Conservation (phyloP, 1,140 invertebrate species). For the Cataglyphis hispanica region DNA sequence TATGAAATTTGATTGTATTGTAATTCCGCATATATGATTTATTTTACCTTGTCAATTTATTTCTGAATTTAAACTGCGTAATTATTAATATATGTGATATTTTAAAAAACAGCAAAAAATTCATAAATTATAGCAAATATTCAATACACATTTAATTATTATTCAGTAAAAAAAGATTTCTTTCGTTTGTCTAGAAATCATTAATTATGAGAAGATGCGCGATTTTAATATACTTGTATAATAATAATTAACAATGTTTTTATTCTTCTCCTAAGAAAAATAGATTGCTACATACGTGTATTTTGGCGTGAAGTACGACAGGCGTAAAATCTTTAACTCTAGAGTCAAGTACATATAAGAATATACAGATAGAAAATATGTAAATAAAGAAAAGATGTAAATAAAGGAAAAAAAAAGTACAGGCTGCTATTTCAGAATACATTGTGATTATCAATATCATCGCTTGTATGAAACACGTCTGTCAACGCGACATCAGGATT, state of each 20-base stretch:
- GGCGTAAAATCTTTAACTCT: neutral
- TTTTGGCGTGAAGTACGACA: neutral
- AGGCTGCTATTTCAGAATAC: neutral
- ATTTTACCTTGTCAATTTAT: neutral
- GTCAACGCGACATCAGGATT: neutral
- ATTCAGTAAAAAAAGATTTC: neutral
- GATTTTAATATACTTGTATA: neutral
- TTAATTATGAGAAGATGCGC: neutral
- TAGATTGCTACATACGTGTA: neutral
- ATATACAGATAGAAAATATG: neutral
- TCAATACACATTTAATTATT: neutral
- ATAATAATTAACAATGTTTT: neutral
- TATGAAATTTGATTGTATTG: constrained; percentile 21
- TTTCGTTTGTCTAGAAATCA: neutral
- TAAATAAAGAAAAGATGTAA: neutral
- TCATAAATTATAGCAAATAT: neutral
- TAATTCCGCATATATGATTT: neutral
- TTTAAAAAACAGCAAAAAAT: neutral
- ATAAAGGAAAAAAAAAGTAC: neutral
- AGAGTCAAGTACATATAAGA: neutral
- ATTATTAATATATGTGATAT: neutral
- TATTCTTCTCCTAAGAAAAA: neutral
- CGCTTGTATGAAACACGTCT: neutral
- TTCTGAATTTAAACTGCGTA: neutral
- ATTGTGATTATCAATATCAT: neutral